Evolutionary conservation across 2,888 invertebrate genomes (phyloP).

Genomic region (Mechanitis messenoides): DNA sequence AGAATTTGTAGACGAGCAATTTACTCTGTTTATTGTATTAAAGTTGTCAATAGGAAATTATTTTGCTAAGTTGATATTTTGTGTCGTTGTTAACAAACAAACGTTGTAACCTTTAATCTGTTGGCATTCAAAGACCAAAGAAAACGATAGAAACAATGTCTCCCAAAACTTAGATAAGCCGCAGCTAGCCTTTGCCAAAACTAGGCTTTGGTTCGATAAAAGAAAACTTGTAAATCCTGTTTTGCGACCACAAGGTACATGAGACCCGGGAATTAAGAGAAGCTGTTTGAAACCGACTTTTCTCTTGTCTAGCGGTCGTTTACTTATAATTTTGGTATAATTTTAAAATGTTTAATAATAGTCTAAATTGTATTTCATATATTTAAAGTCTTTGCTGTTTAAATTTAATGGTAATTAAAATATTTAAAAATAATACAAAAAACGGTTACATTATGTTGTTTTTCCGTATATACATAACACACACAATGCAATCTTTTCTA

Average conservation of each 20-base stretch:
- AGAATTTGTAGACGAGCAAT: constrained; percentile 55
- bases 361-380: background rate
- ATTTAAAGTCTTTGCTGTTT: too few relatives aligned
- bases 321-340: background rate
- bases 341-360: background rate
- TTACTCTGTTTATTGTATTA: constrained; percentile 30
- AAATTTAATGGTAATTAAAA: too few relatives aligned
- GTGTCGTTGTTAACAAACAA: constrained; percentile 39
- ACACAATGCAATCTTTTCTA: background rate
- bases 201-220: constrained; percentile 62
- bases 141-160: constrained; percentile 33
- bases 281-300: constrained; percentile 32
- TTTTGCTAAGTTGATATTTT: background rate
- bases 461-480: background rate
- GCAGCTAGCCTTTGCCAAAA: constrained; percentile 47
- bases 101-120: constrained; percentile 24
- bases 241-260: constrained; percentile 58
- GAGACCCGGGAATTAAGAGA: constrained; percentile 43
- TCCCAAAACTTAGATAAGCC: constrained; percentile 42
- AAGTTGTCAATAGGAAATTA: background rate
- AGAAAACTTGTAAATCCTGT: constrained; percentile 69
- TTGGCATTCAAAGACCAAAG: constrained; percentile 11
- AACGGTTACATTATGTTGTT: too few relatives aligned
- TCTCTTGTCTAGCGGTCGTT: constrained; percentile 17
- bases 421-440: too few relatives aligned